Evolutionary conservation across 2,888 invertebrate species (phyloP).

Genomic region (Scaptodrosophila latifasciaeformis): DNA sequence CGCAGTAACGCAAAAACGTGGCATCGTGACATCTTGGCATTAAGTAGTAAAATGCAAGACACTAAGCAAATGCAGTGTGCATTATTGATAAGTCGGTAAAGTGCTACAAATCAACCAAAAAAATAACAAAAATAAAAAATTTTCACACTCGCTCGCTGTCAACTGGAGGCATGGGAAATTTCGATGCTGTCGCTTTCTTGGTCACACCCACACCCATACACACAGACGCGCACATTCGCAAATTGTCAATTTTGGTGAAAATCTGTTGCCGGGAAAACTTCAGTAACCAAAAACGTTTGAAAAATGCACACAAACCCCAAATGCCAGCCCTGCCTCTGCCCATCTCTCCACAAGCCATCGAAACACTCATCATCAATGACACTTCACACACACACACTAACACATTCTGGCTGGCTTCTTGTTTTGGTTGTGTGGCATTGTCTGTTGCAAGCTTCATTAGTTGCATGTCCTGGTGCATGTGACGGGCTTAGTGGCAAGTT

Average conservation of each 20-base stretch:
- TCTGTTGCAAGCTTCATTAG: conserved; percentile 54
- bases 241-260: conserved; percentile 41
- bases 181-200: too few relatives aligned
- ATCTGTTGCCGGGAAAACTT: conserved; percentile 39
- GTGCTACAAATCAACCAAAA: conserved; percentile 6
- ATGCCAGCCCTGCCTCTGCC: conserved; percentile 10
- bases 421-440: conserved; percentile 2
- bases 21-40: conserved; percentile 5
- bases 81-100: conserved; percentile 5
- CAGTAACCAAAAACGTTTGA: conserved; percentile 35
- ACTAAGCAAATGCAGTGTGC: conserved; percentile 2
- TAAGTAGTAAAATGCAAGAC: conserved; percentile 3
- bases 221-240: neutral
- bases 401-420: neutral
- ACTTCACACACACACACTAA: too few relatives aligned
- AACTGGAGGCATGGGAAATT: too few relatives aligned
- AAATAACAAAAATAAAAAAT: too few relatives aligned
- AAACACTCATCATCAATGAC: too few relatives aligned
- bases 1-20: conserved; percentile 14
- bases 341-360: too few relatives aligned
- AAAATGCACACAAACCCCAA: conserved; percentile 39
- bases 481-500: neutral
- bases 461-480: conserved; percentile 21
- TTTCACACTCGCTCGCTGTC: too few relatives aligned
- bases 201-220: neutral